These are phyloP conservation scores for Oostethus manadensis DNA, from an alignment of 2,113 vertebrate species.

Conservation along the genomic window DNA sequence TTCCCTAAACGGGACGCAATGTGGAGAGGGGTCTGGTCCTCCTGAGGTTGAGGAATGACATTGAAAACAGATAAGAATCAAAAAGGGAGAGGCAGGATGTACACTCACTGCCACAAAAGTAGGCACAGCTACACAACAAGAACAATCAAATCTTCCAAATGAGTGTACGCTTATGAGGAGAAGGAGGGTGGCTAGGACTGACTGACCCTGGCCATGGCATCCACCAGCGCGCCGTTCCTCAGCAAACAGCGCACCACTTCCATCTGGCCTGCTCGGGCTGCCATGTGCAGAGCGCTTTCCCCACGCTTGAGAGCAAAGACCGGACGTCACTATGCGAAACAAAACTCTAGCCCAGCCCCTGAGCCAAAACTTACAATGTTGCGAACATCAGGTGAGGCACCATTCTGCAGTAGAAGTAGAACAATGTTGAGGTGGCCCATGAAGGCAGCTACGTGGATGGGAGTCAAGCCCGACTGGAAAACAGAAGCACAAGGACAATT, in stretches of 20 bases:
- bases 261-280: slow-evolving; percentile 92
- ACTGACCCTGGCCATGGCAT: slow-evolving; percentile 91
- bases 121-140: not conserved
- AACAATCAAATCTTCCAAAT: not conserved
- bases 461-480: slow-evolving; percentile 92
- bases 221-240: slow-evolving; percentile 91
- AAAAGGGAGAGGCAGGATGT: slow-evolving; percentile 10
- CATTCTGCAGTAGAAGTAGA: slow-evolving; percentile 94
- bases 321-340: not conserved
- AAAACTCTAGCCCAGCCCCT: not conserved
- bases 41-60: slow-evolving; percentile 68
- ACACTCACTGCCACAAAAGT: slow-evolving; percentile 3
- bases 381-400: slow-evolving; percentile 93
- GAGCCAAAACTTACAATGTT: slow-evolving; percentile 87
- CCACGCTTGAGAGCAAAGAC: slow-evolving; percentile 76
- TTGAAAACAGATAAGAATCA: too few species aligned
- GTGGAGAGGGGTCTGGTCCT: slow-evolving; percentile 96
- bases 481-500: not conserved
- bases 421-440: slow-evolving; percentile 99
- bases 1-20: slow-evolving; percentile 96
- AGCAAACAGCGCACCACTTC: slow-evolving; percentile 96
- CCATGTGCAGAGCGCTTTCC: slow-evolving; percentile 95
- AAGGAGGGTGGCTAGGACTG: slow-evolving; percentile 11
- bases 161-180: not conserved
- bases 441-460: slow-evolving; percentile 97